Base-by-base conservation (phyloP, 2,113 vertebrate species). In the Anolis carolinensis region DNA sequence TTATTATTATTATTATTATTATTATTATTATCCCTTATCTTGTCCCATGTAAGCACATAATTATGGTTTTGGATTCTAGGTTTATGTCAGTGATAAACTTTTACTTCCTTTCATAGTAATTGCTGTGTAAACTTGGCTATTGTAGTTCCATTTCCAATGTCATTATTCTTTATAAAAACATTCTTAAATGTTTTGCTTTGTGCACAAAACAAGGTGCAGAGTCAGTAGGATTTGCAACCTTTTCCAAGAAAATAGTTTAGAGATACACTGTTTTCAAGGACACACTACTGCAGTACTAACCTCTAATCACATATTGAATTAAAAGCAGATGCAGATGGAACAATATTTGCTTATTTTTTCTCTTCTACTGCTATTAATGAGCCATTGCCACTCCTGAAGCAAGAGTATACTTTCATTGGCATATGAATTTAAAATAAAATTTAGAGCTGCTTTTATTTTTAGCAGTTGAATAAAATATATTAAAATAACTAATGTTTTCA, bases 361-460 rank as follows among this genome's bases (percentile, higher is more conserved):
- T 81, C 74, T 32, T 76, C 27, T 73, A 86, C 67, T 87, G 52
- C 1, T 75, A 74, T 86, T 88, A 80, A 84, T 79, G 0, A 3
- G 10, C 21, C 25, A 72, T 88, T 87, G 48, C 68, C 65, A 0
- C 21, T 77, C 23, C 11, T 48, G 4, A 55, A 32, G 65, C 84
- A 79, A 67, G 30, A 65, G 25, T 25, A 59, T 25, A 72, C 14
- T 85, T 91, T 82, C 50, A 85, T 16, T 75, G 5, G n/a, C 20
- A n/a, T 62, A 20, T 78, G 0, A n/a, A 36, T 76, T 86, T 50
- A 71, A 50, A n/a, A 7, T 5, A 59, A 2, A 8, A 87, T 67
- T 76, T 55, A 85, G 87, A 50, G 1, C 21, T 0, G 62, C 79
- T 85, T 5, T 23, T 83, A 87, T 27, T 84, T 77, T 27, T 63